phyloP scores from a whole-genome alignment of 2,797 vertebrate genomes.

The Dromococcyx pavoninus region DNA sequence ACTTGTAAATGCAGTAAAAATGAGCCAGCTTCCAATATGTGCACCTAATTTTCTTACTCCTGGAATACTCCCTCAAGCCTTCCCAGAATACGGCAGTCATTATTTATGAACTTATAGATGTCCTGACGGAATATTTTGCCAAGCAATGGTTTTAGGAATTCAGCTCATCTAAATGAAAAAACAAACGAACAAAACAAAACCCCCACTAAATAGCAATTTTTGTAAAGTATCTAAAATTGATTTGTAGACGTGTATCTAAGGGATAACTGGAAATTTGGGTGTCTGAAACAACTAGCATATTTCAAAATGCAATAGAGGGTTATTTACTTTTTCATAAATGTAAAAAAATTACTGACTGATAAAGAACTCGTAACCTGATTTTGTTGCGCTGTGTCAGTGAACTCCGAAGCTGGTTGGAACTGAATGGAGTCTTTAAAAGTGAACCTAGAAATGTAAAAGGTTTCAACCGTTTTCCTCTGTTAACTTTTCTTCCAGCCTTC shows the following conservation, averaged over 20 bases:
- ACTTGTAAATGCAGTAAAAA: not conserved
- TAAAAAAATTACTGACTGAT: not conserved
- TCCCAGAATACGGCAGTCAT: not conserved
- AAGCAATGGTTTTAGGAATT: not conserved
- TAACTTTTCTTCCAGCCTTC: not conserved
- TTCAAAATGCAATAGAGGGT: not conserved
- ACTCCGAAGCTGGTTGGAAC: not conserved
- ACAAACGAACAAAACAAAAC: not conserved
- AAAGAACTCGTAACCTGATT: not conserved
- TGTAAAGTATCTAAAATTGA: not conserved
- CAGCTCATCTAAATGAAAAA: not conserved
- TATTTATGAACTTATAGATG: not conserved
- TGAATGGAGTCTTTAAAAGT: not conserved
- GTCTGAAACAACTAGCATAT: not conserved
- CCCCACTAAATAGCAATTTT: not conserved
- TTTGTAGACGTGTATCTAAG: not conserved
- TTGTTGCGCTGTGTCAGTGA: not conserved
- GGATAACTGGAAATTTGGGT: not conserved
- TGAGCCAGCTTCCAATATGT: not conserved
- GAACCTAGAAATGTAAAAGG: not conserved
- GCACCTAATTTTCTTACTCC: constrained; percentile 14
- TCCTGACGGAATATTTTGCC: not conserved
- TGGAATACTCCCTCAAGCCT: not conserved
- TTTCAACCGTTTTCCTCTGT: not conserved
- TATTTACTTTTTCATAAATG: not conserved